Evolutionary conservation across 2,113 vertebrate genomes (phyloP).

Genomic region (Ciconia stormi): DNA sequence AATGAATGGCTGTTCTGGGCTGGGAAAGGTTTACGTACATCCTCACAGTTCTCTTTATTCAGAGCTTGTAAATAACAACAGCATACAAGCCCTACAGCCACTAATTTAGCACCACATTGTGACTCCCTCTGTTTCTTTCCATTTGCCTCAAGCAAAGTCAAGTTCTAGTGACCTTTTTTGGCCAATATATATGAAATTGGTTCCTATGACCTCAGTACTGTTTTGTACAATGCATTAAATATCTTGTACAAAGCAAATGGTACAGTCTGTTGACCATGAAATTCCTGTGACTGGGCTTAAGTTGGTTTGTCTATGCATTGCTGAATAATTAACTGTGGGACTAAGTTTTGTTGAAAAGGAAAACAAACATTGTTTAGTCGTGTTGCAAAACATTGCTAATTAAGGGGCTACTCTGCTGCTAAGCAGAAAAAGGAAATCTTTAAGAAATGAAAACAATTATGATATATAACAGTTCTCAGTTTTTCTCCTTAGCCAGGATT

Average conservation of each 20-base stretch:
- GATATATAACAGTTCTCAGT: background rate
- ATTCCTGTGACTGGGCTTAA: background rate
- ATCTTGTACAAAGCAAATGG: background rate
- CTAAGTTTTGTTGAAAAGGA: background rate
- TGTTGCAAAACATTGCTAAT: background rate
- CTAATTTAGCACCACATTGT: slow-evolving; percentile 17
- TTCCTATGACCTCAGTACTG: background rate
- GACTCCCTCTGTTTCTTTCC: background rate
- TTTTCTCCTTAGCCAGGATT: background rate
- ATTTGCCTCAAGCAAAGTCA: slow-evolving; percentile 35
- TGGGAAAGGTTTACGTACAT: background rate
- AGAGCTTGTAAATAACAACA: slow-evolving; percentile 30
- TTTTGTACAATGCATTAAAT: background rate
- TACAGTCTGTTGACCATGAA: background rate
- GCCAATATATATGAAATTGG: background rate
- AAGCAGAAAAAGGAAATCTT: background rate
- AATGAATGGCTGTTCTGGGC: background rate
- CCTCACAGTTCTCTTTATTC: background rate
- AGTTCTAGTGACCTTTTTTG: background rate
- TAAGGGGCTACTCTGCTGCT: background rate
- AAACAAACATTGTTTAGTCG: background rate
- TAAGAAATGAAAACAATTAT: background rate
- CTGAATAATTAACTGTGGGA: background rate
- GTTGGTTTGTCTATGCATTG: background rate
- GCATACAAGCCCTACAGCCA: background rate